Base-by-base conservation (phyloP, 1,140 invertebrate genomes). In the Oppia nitens region DNA sequence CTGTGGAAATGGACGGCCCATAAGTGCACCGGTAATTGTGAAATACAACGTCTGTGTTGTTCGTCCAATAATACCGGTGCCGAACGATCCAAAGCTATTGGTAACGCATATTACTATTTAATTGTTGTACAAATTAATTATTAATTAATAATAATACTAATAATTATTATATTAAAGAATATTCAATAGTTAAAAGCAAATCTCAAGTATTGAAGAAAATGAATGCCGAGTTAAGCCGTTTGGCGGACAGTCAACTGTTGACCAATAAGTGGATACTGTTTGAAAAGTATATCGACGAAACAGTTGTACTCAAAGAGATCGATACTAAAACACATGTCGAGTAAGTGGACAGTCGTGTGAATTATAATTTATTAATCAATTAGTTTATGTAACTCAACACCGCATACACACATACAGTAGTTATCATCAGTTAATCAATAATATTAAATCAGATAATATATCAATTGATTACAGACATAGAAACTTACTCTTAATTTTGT, bases 1-100 rank as follows among this genome's bases (percentile, higher is more conserved):
- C 98, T 98, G 76, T 94, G 98, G 71, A 88, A 87, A 0, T 98
- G 94, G 75, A 98, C 93, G 77, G 94, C 93, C 28, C 78, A 98
- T n/a, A 95, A 91, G 4, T 94, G 94, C 52, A 92, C 98, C 81
- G 94, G 94, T 84, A 88, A 75, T 56, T 93, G 87, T 72, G 89
- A 95, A 73, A 71, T 95, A 2, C 87, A 95, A 70, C 77, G 91
- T 65, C 87, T 94, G 57, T 91, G 87, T 68, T 40, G 32, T 40
- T 94, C 92, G 70, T 85, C 84, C 4, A 79, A 86, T 63, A 74
- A 75, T 24, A 70, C 75, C 20, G 88, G 89, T 3, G 81, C 83
- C 51, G 69, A 75, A 24, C 75, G 88, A 61, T 79, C 81, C 0
- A 72, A 79, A 49, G 78, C 75, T 60, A 80, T 92, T 14, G 88